Base-by-base conservation (phyloP, 2,888 invertebrate genomes). In the Acrobasis repandana region DNA sequence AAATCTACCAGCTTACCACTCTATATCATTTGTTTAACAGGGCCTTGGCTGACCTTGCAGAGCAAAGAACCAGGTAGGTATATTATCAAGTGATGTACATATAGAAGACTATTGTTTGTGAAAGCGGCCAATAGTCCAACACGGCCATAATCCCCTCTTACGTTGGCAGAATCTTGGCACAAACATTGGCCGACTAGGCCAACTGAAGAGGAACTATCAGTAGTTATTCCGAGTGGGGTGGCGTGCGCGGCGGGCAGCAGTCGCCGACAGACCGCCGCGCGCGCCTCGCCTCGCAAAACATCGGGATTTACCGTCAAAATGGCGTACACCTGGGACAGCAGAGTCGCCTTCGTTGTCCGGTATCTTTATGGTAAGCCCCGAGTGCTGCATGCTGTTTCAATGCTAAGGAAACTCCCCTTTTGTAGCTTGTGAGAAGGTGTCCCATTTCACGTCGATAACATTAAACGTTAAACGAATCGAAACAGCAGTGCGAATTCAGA, bases 311-410 rank as follows among this genome's bases (percentile, higher is more conserved):
- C 34, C 56, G 59, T 46, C 61, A 62, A 63, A 58, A 96, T 96
- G 96, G 95, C 96, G 63, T 96, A 96, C 89, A 94, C 95, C 79
- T 97, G 96, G 96, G 96, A 96, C 81, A 96, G 95, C 88, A 94
- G 97, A 82, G 96, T 97, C 68, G 95, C 94, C 79, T 97, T 96
- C 86, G 95, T 96, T 80, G 96, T 96, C 72, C 94, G 94, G 83
- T 96, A 95, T 87, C 94, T 96, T 75, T 97, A 96, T 81, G 96
- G 96, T 96, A 89, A 94, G 95, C 58, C 60, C 67, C 38, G 58
- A 94, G 95, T 60, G 61, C 67, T 50, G 58, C 16, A 36, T 58
- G 50, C 9, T 2, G 47, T 34, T 54, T 34, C 14, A 15, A 16
- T 33, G 28, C 20, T 43, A 3, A 9, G 14, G 8, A 43, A 11